Evolutionary conservation across 2,888 invertebrate species (phyloP), one percentile per base, ranked within the genome.

Genomic region (Drosophila suboccidentalis): DNA sequence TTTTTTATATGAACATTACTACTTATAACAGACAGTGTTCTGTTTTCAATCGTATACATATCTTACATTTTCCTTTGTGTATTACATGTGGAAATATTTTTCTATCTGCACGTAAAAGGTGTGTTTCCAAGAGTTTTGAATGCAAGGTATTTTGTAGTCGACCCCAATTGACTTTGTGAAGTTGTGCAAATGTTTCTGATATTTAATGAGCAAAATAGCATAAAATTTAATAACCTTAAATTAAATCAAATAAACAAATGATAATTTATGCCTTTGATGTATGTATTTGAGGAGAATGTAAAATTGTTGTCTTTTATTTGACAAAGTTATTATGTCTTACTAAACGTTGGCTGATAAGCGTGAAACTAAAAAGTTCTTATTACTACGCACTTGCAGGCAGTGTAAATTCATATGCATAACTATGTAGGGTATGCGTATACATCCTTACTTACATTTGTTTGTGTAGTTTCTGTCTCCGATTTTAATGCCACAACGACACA

Each of bases 321-420:
- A 36, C 19, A 9, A 36, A 19, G 22, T 19, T 34, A 22, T 13
- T 36, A 6, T 50, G 10, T 32, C 8, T 8, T 11, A 22, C 15
- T 39, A n/a, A 22, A 47, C 29, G 46, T 51, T 58, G 47, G 15
- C 76, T 75, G 76, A 76, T 76, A 76, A 78, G 63, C 61, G 41
- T 54, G 39, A 36, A 11, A 15, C 34, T 41, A 13, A 49, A 67
- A n/a, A 29, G 19, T 49, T 17, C 13, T 22, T 46, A 55, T n/a
- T 47, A 36, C 59, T 66, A 47, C n/a, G 59, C 59, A 50, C 32
- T 49, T 64, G 58, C 51, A 61, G 46, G 26, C 51, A 60, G 44
- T 39, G 39, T 19, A 49, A 26, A 34, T 50, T 54, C 19, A 8
- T 34, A 8, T 39, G 43, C 32, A 5, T 53, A 11, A 36, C 43